Evolutionary conservation across 1,140 invertebrate species (phyloP).

Genomic region (Cyclina sinensis): DNA sequence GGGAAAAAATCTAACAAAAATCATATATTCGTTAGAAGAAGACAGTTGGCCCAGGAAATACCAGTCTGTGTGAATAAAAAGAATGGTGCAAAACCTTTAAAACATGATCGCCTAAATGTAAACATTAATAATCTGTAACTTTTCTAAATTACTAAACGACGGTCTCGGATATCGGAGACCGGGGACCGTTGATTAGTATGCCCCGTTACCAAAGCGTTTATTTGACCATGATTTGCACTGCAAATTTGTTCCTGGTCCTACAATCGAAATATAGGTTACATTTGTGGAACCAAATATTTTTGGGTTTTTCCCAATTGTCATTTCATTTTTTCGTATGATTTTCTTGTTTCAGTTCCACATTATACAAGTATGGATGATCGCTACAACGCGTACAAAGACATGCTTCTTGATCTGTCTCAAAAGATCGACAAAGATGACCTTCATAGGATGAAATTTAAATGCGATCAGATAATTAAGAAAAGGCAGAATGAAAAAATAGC

Average conservation of each 20-base stretch:
- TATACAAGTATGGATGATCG: constrained; percentile 8
- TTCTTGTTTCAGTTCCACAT: background rate
- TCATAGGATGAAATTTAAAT: constrained; percentile 71
- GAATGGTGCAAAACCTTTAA: no score
- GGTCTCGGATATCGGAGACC: no score
- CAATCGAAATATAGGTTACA: background rate
- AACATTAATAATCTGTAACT: no score
- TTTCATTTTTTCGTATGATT: no score
- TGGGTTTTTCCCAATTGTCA: background rate
- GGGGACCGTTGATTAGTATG: no score
- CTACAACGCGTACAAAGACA: constrained; percentile 6
- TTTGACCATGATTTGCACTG: background rate
- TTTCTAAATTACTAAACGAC: no score
- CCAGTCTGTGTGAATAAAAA: no score
- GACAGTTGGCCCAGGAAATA: no score
- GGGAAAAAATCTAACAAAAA: no score
- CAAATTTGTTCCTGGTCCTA: background rate
- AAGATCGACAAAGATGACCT: constrained; percentile 64
- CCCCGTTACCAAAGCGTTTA: no score
- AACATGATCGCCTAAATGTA: no score
- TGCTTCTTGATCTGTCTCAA: constrained; percentile 15
- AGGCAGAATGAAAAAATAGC: constrained; percentile 72
- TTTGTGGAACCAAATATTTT: background rate
- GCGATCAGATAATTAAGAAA: constrained; percentile 72
- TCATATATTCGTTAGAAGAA: no score